Conservation (phyloP, 2,888 invertebrate genomes). For the Metopia argyrocephala region DNA sequence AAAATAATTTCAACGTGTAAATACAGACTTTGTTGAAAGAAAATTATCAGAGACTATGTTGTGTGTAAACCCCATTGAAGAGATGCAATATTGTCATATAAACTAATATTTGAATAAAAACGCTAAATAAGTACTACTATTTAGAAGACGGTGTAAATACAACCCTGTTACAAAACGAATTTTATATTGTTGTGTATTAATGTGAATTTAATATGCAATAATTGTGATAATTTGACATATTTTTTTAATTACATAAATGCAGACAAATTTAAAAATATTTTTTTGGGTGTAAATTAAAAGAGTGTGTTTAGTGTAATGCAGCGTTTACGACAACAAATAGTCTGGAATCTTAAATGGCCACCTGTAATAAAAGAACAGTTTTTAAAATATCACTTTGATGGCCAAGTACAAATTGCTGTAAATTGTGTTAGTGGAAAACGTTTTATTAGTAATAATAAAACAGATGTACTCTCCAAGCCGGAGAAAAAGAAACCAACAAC, state of each 20-base stretch:
- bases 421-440: neutral
- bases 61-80: too few relatives aligned
- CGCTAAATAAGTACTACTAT: too few relatives aligned
- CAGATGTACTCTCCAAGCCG: neutral
- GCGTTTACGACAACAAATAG: neutral
- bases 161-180: too few relatives aligned
- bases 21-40: too few relatives aligned
- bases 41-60: too few relatives aligned
- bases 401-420: neutral
- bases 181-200: too few relatives aligned
- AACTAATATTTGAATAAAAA: too few relatives aligned
- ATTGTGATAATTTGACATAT: neutral
- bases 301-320: neutral
- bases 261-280: neutral
- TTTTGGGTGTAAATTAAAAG: neutral
- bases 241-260: constrained; percentile 11
- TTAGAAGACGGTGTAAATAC: too few relatives aligned
- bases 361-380: neutral
- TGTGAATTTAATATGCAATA: neutral
- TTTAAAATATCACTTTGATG: neutral
- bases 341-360: neutral
- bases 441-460: neutral
- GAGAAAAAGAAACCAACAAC: constrained; percentile 56
- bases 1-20: too few relatives aligned
- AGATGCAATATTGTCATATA: too few relatives aligned